Evolutionary conservation across 2,888 invertebrate species (phyloP), one percentile per base, ranked within the genome.

Genomic region (Diaprepes abbreviatus): DNA sequence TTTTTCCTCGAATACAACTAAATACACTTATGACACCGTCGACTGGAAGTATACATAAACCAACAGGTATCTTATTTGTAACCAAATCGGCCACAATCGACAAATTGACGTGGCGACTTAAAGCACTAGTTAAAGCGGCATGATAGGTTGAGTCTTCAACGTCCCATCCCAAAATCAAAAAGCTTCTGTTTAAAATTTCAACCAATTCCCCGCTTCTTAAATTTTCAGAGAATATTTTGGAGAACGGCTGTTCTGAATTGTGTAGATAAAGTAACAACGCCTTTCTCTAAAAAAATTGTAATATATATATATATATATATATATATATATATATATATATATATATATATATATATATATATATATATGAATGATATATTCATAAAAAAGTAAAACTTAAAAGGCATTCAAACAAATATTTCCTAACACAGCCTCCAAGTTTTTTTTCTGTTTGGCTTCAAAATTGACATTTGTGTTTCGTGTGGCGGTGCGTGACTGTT

Each of bases 151-250:
- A 55, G 19, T 78, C 71, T 24, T 75, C 74, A 4, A 82, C 50
- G 69, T 81, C 79, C 80, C 81, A 82, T n/a, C 79, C 80, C 21
- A 81, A 50, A 5, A 81, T 24, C 57, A 75, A 75, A 65, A 76
- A 82, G 45, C 73, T 72, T 12, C 72, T 65, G 24, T 73, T 73
- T 12, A 80, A 54, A 40, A 80, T 67, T 17, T 74, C 57, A 3
- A 68, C 55, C 19, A 81, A 60, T 54, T 77, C 73, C 9, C 72
- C 48, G 10, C 71, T 74, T 12, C 40, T 45, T 14, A 82, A 58
- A 72, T 75, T 70, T 35, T 68, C 63, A 17, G 76, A 78, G 65
- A 81, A 78, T 52, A 74, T 73, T 33, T 75, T 64, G 3, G 79
- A 73, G 68, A 82, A 81, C 14, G 66, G 48, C 40, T 78, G 75